Evolutionary conservation across 1,140 invertebrate species (phyloP), one percentile per base, ranked within the genome.

Genomic region (Orussus abietinus): DNA sequence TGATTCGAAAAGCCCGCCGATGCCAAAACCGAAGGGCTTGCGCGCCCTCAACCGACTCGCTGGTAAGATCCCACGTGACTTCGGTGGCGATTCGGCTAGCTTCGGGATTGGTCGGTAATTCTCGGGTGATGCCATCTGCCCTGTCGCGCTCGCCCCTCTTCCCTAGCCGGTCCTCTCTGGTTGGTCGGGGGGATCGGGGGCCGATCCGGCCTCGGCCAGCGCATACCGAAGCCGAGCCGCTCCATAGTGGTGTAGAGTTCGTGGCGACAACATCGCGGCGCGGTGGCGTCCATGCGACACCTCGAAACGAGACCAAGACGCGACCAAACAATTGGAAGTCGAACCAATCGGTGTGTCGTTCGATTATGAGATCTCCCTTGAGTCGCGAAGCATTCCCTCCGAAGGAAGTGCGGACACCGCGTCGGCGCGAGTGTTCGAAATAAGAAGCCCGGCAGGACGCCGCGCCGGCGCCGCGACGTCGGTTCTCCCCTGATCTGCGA

Each of bases 251-350:
- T 54, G 53, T 53, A 57, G 57, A 53, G 49, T 47, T 52, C 54
- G 64, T 66, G 64, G 64, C 45, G 51, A 56, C 57, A 62, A 52
- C 46, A 51, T 51, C 56, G 57, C 51, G 46, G 38, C 38, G 22
- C 30, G 25, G 28, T 33, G 32, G 36, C 18, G 25, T n/a, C n/a
- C n/a, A n/a, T n/a, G n/a, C n/a, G n/a, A n/a, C n/a, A n/a, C n/a
- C n/a, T n/a, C n/a, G n/a, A n/a, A n/a, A n/a, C n/a, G n/a, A n/a
- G n/a, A n/a, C n/a, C n/a, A n/a, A 22, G 9, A 44, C 49, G 42
- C 44, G 42, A 35, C 20, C 17, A 37, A 40, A 35, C 38, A 42
- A 50, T 45, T 50, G 51, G 50, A 45, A 43, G 26, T 41, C 42
- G 46, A 47, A 42, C 45, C 52, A 45, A 43, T 44, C 31, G 50